Conservation (phyloP, 2,888 invertebrate genomes). For the Drosophila ezoana region DNA sequence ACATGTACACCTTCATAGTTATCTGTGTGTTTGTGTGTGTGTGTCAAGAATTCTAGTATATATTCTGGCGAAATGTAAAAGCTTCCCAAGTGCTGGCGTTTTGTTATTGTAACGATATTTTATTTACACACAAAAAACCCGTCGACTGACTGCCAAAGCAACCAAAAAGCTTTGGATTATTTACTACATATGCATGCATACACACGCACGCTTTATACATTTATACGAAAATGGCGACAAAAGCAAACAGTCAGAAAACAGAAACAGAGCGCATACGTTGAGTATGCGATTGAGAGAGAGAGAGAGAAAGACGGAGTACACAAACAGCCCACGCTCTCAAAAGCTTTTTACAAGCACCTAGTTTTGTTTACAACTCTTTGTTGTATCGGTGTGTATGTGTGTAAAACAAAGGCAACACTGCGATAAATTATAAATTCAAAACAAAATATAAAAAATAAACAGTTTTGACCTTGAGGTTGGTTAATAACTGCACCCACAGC, state of each 20-base stretch:
- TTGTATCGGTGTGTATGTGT: conserved; percentile 23
- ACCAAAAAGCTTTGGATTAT: conserved; percentile 66
- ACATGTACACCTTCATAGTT: conserved; percentile 9
- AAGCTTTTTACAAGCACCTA: conserved; percentile 69
- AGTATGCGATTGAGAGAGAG: conserved; percentile 14
- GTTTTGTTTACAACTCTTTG: conserved; percentile 72
- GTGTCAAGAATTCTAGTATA: conserved; percentile 51
- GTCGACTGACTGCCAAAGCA: conserved; percentile 14
- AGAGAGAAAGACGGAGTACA: conserved; percentile 6
- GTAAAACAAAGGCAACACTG: conserved; percentile 76
- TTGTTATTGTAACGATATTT: conserved; percentile 68
- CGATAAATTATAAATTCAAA: conserved; percentile 83
- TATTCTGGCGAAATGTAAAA: conserved; percentile 76
- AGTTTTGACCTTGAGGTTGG: conserved; percentile 84
- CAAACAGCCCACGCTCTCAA: conserved; percentile 21
- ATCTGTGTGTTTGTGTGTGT: background rate
- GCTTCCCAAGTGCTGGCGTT: conserved; percentile 51
- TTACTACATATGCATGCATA: conserved; percentile 39
- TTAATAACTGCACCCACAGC: conserved; percentile 72
- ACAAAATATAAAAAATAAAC: conserved; percentile 85
- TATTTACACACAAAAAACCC: conserved; percentile 62
- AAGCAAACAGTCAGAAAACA: conserved; percentile 75
- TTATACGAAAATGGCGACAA: conserved; percentile 67
- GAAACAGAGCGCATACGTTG: conserved; percentile 45
- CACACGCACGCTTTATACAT: conserved; percentile 13